Evolutionary conservation across 2,888 invertebrate species (phyloP), one percentile per base, ranked within the genome.

Genomic region (Xanthostigma xanthostigma): DNA sequence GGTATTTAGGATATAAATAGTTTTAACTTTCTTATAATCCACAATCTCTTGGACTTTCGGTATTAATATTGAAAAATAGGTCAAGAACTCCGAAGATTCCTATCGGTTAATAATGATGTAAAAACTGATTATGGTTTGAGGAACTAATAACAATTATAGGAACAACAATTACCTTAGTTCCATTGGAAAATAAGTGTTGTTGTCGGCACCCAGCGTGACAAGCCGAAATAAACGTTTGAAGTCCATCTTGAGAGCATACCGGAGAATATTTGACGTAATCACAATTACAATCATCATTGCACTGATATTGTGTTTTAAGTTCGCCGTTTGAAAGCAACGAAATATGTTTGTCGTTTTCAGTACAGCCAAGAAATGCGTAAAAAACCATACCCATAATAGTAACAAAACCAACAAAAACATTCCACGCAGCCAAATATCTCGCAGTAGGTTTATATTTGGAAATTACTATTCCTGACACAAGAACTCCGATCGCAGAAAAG

Each of bases 151-250:
- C 3, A 27, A 27, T 27, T 27, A 27, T 27, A 27, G 27, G 27
- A 27, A 27, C 27, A 6, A 27, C 6, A 27, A 27, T 11, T 8
- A 14, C 68, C 64, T 71, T 72, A 34, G 64, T 64, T 36, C 71
- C 72, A 53, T 71, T 69, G 4, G 59, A 52, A 36, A 60, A 59
- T 9, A 61, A 59, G 39, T 65, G 60, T 53, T 69, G 64, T 27
- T 64, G 63, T 45, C 65, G 72, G 60, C 86, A 87, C 6, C 88
- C 87, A 14, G 87, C 87, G 60, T 85, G 84, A 60, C 88, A 88
- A 6, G 87, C 81, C 0, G 84, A 85, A 56, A 85, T 86, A 60
- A 77, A 87, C 3, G 81, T 80, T 54, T 75, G 72, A 37, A 54
- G 57, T 1, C 75, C 74, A 52, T 76, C 75, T 52, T 75, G 71